These are phyloP conservation scores for Phragmatobia fuliginosa DNA, from an alignment of 2,888 invertebrate genomes.

Conservation along the genomic window DNA sequence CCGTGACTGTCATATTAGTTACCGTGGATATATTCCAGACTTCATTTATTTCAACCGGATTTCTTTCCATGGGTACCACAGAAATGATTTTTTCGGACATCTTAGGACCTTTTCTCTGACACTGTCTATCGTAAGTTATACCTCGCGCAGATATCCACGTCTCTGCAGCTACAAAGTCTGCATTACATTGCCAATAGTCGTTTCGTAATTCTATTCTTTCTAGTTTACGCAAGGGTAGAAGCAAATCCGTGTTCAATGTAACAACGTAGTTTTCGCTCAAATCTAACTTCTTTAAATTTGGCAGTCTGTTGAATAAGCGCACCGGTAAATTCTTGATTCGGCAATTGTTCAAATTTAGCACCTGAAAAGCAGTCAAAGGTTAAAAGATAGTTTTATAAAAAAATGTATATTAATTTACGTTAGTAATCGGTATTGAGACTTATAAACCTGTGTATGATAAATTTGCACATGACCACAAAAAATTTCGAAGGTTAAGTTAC, in stretches of 20 bases:
- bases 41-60: conserved; percentile 71
- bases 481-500: not conserved
- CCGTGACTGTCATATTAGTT: conserved; percentile 53
- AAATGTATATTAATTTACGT: not conserved
- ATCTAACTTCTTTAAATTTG: conserved; percentile 86
- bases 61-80: conserved; percentile 69
- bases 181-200: conserved; percentile 87
- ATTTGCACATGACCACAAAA: not conserved
- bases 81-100: conserved; percentile 87
- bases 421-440: not conserved
- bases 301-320: conserved; percentile 83
- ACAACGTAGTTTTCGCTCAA: conserved; percentile 88
- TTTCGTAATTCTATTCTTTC: conserved; percentile 83
- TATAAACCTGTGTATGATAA: too few species aligned
- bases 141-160: conserved; percentile 72
- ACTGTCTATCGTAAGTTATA: conserved; percentile 81
- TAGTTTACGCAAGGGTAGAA: conserved; percentile 81
- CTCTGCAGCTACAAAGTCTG: conserved; percentile 73
- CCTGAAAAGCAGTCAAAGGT: conserved; percentile 66
- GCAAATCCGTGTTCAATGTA: conserved; percentile 78
- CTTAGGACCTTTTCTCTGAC: conserved; percentile 73
- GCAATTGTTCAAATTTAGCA: conserved; percentile 87
- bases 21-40: conserved; percentile 75
- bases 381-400: not conserved
- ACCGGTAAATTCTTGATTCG: conserved; percentile 85